These are phyloP conservation scores for Adelges cooleyi DNA, from an alignment of 1,140 invertebrate genomes.

Conservation along the genomic window DNA sequence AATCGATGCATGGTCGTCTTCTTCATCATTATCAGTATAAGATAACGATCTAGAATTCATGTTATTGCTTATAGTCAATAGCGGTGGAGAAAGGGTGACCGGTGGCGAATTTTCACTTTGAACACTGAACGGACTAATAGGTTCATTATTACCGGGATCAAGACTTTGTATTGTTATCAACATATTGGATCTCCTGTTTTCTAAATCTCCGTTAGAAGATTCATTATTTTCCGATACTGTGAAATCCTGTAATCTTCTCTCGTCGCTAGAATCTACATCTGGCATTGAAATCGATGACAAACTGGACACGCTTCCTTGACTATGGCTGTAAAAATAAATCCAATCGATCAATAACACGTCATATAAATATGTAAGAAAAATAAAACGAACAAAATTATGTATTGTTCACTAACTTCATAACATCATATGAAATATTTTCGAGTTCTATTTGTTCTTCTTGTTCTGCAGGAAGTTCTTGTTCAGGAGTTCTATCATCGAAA, in stretches of 20 bases:
- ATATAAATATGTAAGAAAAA: not conserved
- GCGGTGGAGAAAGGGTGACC: not conserved
- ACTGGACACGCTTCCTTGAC: not conserved
- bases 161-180: not conserved
- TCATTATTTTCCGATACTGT: not conserved
- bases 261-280: not conserved
- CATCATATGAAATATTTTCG: not conserved
- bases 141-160: not conserved
- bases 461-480: slow-evolving; percentile 7
- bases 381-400: not conserved
- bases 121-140: not conserved
- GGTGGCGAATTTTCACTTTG: not conserved
- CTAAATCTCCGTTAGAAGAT: not conserved
- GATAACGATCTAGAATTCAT: not conserved
- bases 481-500: no score
- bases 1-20: not conserved
- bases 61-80: not conserved
- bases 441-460: not conserved
- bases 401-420: not conserved
- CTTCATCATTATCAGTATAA: not conserved
- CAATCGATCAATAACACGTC: not conserved
- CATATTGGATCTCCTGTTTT: not conserved
- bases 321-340: not conserved
- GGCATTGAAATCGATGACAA: not conserved
- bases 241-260: not conserved